Conservation (phyloP, 30 jellyfish, hydroid and myxozoan genomes). For the Chironex yamaguchii region DNA sequence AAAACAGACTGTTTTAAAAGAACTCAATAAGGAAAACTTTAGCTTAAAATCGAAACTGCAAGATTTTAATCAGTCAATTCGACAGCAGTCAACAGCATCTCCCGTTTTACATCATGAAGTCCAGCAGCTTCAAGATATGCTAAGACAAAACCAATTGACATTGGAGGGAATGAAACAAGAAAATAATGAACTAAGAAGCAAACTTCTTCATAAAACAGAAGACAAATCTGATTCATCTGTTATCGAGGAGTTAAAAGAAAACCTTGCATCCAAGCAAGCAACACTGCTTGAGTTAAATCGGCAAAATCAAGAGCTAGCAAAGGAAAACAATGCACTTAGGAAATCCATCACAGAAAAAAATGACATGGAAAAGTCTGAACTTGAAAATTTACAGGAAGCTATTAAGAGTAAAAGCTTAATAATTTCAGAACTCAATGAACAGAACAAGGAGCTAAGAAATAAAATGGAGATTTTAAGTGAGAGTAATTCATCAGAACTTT, state of each 20-base stretch:
- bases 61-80: constrained; percentile 7
- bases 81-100: constrained; percentile 76
- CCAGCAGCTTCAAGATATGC: constrained; percentile 63
- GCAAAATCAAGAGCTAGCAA: constrained; percentile 63
- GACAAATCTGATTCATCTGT: constrained; percentile 62
- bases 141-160: constrained; percentile 51
- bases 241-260: constrained; percentile 56
- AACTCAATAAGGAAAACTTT: constrained; percentile 75
- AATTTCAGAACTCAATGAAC: constrained; percentile 73
- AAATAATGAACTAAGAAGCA: constrained; percentile 69
- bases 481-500: constrained; percentile 8
- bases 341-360: constrained; percentile 23
- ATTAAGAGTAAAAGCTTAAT: constrained; percentile 60
- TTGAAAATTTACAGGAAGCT: constrained; percentile 74
- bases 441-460: constrained; percentile 70
- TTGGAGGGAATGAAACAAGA: constrained; percentile 73
- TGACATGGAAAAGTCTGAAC: constrained; percentile 51
- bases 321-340: constrained; percentile 42
- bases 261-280: constrained; percentile 62
- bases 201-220: constrained; percentile 52
- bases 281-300: constrained; percentile 63
- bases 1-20: constrained; percentile 73
- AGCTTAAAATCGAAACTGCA: constrained; percentile 65
- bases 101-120: constrained; percentile 72
- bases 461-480: constrained; percentile 12